Evolutionary conservation across 2,113 vertebrate genomes (phyloP).

Genomic region (Ranitomeya variabilis): DNA sequence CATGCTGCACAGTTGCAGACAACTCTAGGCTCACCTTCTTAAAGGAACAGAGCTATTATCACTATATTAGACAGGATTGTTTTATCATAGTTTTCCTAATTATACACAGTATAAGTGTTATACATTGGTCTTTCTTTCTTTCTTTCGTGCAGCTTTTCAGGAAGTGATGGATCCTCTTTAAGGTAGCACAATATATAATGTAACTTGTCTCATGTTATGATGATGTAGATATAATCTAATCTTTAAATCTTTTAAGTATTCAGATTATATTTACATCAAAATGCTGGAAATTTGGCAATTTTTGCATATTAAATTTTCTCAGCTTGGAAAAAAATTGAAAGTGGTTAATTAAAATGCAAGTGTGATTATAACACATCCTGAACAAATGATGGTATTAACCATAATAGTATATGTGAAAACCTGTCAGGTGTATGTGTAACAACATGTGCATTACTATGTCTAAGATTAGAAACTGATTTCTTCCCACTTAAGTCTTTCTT

Average conservation of each 20-base stretch:
- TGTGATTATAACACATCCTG: slow-evolving; percentile 1
- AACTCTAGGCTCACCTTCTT: no score
- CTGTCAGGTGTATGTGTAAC: background rate
- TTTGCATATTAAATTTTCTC: background rate
- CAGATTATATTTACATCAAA: background rate
- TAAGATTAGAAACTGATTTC: background rate
- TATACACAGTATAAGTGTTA: no score
- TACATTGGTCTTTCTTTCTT: no score
- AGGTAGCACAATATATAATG: no score
- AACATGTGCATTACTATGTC: background rate
- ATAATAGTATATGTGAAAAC: background rate
- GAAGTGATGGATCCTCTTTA: no score
- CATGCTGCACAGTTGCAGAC: no score
- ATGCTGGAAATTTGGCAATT: background rate
- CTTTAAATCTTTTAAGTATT: background rate
- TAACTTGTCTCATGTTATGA: background rate
- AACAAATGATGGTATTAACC: slow-evolving; percentile 7
- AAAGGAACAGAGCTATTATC: no score
- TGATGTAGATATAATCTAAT: background rate
- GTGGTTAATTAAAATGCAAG: slow-evolving; percentile 1
- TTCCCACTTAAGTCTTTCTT: background rate
- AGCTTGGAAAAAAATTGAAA: background rate
- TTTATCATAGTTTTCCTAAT: no score
- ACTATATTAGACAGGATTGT: no score
- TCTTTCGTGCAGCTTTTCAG: no score